These are phyloP conservation scores for Enchytraeus crypticus DNA, from an alignment of 2,888 invertebrate genomes.

Conservation along the genomic window DNA sequence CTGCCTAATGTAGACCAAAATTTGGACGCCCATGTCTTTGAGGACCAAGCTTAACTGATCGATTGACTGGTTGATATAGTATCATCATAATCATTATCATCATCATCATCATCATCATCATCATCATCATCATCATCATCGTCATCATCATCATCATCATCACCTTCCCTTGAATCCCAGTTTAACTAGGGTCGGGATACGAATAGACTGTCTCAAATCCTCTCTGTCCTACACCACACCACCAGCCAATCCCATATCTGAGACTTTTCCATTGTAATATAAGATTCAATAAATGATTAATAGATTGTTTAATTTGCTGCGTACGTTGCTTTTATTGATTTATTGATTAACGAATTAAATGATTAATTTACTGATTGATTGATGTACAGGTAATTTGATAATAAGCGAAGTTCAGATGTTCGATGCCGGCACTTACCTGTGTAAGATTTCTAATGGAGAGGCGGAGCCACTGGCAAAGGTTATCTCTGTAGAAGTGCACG, in stretches of 20 bases:
- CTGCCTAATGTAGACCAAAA: not conserved
- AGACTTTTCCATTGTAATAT: not conserved
- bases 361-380: too few relatives aligned
- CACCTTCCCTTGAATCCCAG: too few relatives aligned
- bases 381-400: conserved; percentile 5
- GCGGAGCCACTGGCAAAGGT: conserved; percentile 4
- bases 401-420: conserved; percentile 8
- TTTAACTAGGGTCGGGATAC: too few relatives aligned
- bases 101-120: not conserved
- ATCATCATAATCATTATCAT: too few relatives aligned
- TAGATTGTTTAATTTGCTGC: not conserved
- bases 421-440: conserved; percentile 9
- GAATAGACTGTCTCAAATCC: too few relatives aligned
- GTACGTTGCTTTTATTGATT: too few relatives aligned
- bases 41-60: not conserved
- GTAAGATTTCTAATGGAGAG: conserved; percentile 1
- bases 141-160: not conserved
- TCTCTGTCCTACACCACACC: too few relatives aligned
- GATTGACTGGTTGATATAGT: not conserved
- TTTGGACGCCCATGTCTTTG: not conserved
- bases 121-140: not conserved
- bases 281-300: not conserved
- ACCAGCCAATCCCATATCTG: too few relatives aligned
- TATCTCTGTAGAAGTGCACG: conserved; percentile 7
- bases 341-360: too few relatives aligned